A percentile compares a stretch with the other conserved stretches of the same genome.
phyloP scores from a whole-genome alignment of 1,140 invertebrate species.

The Penaeus chinensis region DNA sequence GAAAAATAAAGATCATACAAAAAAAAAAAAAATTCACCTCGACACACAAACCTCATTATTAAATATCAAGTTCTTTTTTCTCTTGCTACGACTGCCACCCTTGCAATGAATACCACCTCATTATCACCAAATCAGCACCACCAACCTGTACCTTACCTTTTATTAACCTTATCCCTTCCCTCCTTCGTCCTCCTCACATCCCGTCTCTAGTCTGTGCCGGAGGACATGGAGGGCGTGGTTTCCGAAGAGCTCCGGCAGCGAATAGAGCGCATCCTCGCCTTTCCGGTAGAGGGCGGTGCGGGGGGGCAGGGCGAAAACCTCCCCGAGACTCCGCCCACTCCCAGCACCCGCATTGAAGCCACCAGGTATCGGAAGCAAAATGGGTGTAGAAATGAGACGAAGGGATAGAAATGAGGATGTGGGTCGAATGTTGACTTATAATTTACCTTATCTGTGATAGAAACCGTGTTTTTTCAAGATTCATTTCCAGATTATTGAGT shows the following conservation, averaged over 20 bases:
- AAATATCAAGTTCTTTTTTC: too few species aligned
- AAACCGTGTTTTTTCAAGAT: neutral
- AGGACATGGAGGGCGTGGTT: conserved; percentile 47
- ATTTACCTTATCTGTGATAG: too few species aligned
- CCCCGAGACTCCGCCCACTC: neutral
- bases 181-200: neutral
- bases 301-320: neutral
- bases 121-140: too few species aligned
- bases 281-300: conserved; percentile 8
- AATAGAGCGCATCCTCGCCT: conserved; percentile 34
- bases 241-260: conserved; percentile 32
- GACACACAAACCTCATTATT: too few species aligned
- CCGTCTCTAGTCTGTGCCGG: conserved; percentile 18
- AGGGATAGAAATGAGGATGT: too few species aligned
- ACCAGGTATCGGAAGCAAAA: conserved; percentile 6
- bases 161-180: neutral
- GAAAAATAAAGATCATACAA: too few species aligned
- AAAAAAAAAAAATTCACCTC: too few species aligned
- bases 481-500: neutral
- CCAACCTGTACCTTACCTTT: neutral
- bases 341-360: neutral
- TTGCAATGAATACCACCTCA: too few species aligned
- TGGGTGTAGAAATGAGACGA: too few species aligned
- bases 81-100: too few species aligned
- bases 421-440: too few species aligned